Base-by-base conservation (phyloP, 2,797 vertebrate genomes). In the Peromyscus eremicus region DNA sequence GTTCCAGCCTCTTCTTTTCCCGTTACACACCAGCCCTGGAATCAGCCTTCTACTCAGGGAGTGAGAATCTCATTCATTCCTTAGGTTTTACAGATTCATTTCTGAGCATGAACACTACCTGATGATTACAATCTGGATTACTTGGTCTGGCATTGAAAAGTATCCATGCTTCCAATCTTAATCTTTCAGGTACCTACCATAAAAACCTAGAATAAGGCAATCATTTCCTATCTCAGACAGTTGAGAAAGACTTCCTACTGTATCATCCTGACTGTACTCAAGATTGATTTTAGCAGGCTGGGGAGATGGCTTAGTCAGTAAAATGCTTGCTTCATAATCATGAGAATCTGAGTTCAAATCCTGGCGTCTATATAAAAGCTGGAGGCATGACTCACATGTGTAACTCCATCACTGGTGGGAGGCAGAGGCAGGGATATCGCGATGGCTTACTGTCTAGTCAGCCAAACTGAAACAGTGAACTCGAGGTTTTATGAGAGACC, bases 41-140 rank as follows among this genome's bases (percentile, higher is more conserved):
- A 40, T 85, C 70, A 91, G 5, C 37, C 8, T 32, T 93, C 90
- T 89, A 40, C 95, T 71, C 17, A 86, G 64, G 13, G n/a, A 92
- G 25, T 37, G 19, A 81, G 88, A n/a, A 7, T 64, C 85, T 91
- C 68, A 92, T 89, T 84, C 17, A 34, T 84, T 37, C n/a, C 29
- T 94, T 79, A 40, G 46, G 95, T 91, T 96, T 77, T 85, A 21
- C 55, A 95, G 94, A 89, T 76, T 49, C 11, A 86, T 1, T 79
- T 93, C 57, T 86, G 49, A 94, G 17, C 62, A 43, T 92, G 34
- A 87, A 92, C 46, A 87, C 64, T 89, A 21, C 79, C 70, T 73
- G 27, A 27, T 93, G 34, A 66, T 93, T 91, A 87, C 46, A 93
- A 79, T 97, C 68, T 66, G 83, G 21, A 73, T 40, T 64, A 62